Percentiles rank a stretch among this genome's conserved stretches.
Conservation (phyloP, 2,113 vertebrate species). For the Microcebus griseorufus region DNA sequence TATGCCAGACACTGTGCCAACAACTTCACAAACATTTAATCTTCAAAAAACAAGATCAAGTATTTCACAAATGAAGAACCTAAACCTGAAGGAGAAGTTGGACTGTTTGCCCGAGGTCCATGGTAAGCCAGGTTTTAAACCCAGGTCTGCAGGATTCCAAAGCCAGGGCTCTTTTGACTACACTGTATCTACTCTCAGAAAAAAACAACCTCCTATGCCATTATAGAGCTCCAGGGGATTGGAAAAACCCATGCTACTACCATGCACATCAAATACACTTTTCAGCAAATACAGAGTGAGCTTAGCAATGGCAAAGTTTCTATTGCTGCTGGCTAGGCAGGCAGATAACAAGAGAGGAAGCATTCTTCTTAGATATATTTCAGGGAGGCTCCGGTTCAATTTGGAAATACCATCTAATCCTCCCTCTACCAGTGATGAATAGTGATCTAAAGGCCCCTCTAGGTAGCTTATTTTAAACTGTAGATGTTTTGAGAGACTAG, state of each 20-base stretch:
- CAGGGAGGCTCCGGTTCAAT: constrained; percentile 74
- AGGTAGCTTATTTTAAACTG: constrained; percentile 85
- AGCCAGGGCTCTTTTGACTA: not conserved
- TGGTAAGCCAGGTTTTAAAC: constrained; percentile 2
- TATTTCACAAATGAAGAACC: not conserved
- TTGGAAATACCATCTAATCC: constrained; percentile 76
- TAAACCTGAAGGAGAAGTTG: not conserved
- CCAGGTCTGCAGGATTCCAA: not conserved
- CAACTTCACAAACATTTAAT: not conserved
- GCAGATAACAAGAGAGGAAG: constrained; percentile 60
- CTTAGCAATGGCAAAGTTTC: not conserved
- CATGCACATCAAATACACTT: not conserved
- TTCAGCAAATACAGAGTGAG: constrained; percentile 30
- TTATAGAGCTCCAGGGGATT: not conserved
- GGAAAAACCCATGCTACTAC: constrained; percentile 1
- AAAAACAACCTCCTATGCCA: not conserved
- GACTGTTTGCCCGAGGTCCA: not conserved
- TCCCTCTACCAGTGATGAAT: constrained; percentile 79
- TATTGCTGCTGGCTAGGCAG: constrained; percentile 44
- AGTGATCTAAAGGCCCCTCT: constrained; percentile 78
- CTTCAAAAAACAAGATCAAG: not conserved
- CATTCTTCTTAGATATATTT: constrained; percentile 75
- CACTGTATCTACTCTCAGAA: not conserved
- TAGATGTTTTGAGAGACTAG: constrained; percentile 82
- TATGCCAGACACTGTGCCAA: not conserved